A percentile compares a stretch with the other conserved stretches of the same genome.
phyloP scores from a whole-genome alignment of 2,797 vertebrate species.

The Tinamus major region DNA sequence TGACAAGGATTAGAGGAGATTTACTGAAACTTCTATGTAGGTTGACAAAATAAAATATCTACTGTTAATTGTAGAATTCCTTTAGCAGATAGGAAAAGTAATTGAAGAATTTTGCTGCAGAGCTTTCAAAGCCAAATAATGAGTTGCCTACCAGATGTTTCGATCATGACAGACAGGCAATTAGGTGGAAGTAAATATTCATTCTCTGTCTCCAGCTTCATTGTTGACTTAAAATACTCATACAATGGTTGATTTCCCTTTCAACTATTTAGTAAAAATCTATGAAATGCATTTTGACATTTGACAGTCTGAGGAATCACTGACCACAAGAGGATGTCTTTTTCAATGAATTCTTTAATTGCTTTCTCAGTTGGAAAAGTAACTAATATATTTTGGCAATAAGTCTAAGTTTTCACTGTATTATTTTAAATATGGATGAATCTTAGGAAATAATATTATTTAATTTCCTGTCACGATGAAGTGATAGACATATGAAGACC shows the following conservation, averaged over 20 bases:
- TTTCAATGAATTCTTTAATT: background rate
- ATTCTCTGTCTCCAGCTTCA: constrained; percentile 8
- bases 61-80: background rate
- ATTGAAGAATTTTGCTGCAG: background rate
- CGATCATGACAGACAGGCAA: background rate
- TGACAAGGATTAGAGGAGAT: background rate
- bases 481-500: background rate
- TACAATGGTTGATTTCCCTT: background rate
- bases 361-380: background rate
- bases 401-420: background rate
- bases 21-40: background rate
- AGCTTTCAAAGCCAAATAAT: constrained; percentile 18
- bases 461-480: background rate
- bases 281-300: constrained; percentile 47
- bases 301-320: constrained; percentile 15
- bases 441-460: background rate
- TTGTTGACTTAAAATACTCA: constrained; percentile 36
- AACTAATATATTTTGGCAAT: background rate
- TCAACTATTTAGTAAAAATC: constrained; percentile 2
- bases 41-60: background rate
- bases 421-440: constrained; percentile 7
- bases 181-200: background rate
- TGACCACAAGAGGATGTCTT: background rate
- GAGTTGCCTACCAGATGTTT: background rate
- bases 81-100: background rate